Conservation (phyloP, 2,888 invertebrate genomes). For the Phengaris arion region DNA sequence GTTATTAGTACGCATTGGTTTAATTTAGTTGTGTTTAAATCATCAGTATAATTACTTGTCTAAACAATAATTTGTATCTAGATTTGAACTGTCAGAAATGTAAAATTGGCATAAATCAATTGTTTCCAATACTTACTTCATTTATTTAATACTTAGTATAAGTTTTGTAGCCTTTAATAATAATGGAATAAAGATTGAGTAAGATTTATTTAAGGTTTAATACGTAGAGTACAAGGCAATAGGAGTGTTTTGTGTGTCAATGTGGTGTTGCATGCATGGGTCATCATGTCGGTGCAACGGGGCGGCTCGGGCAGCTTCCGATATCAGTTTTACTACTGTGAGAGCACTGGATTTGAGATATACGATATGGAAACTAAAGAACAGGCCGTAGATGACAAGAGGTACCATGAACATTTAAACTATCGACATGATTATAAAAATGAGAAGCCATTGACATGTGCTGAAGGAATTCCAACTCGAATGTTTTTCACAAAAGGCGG, state of each 20-base stretch:
- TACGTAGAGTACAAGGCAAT: background rate
- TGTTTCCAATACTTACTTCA: background rate
- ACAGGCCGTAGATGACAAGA: background rate
- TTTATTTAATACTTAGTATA: background rate
- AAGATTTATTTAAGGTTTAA: background rate
- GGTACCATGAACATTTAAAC: background rate
- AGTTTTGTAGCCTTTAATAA: background rate
- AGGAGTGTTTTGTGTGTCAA: slow-evolving; percentile 47
- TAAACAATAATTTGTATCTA: background rate
- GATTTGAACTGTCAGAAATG: background rate
- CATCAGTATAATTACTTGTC: background rate
- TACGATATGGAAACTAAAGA: slow-evolving; percentile 61
- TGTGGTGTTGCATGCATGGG: slow-evolving; percentile 45
- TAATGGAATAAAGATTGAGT: background rate
- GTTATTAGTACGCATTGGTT: background rate
- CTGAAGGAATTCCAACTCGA: no score
- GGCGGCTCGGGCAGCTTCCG: slow-evolving; percentile 62
- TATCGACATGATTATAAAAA: no score
- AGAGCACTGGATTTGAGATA: slow-evolving; percentile 65
- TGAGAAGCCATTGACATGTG: no score
- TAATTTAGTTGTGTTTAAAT: background rate
- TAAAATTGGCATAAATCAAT: background rate
- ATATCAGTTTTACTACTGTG: slow-evolving; percentile 67
- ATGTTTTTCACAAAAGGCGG: no score
- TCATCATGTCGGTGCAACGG: slow-evolving; percentile 58